Evolutionary conservation across 2,888 invertebrate genomes (phyloP).

Genomic region (Ophioninae sp.): DNA sequence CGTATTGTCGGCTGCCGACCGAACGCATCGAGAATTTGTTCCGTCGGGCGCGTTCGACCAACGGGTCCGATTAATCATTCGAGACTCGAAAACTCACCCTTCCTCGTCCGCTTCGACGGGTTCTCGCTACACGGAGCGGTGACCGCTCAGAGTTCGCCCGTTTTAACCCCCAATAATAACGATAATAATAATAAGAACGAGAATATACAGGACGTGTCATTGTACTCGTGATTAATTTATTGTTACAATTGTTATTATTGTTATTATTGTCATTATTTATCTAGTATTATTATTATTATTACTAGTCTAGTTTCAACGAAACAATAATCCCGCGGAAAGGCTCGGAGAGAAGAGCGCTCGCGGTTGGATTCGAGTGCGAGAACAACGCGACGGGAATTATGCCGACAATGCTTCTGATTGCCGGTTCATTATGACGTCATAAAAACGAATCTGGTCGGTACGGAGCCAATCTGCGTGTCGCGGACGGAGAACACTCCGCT

Average conservation of each 20-base stretch:
- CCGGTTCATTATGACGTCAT: slow-evolving; percentile 80
- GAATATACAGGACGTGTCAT: too few relatives aligned
- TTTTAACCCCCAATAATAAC: too few relatives aligned
- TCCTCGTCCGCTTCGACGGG: not conserved
- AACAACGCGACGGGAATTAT: slow-evolving; percentile 78
- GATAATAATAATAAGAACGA: too few relatives aligned
- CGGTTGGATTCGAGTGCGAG: slow-evolving; percentile 72
- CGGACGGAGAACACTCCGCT: too few relatives aligned
- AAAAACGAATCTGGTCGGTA: slow-evolving; percentile 78
- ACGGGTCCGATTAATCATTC: slow-evolving; percentile 55
- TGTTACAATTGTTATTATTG: too few relatives aligned
- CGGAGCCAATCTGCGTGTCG: slow-evolving; percentile 65
- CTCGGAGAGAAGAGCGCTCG: slow-evolving; percentile 42
- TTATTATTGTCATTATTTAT: too few relatives aligned
- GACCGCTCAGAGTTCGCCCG: too few relatives aligned
- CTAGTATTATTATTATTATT: not conserved
- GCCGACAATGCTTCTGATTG: slow-evolving; percentile 81
- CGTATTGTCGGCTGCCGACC: not conserved
- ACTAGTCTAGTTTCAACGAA: slow-evolving; percentile 1
- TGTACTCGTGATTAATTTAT: too few relatives aligned
- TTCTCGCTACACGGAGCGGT: too few relatives aligned
- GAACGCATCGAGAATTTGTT: slow-evolving; percentile 39
- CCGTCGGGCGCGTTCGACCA: slow-evolving; percentile 38
- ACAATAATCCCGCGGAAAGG: slow-evolving; percentile 48
- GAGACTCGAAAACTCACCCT: slow-evolving; percentile 39